Base-by-base conservation (phyloP, 2,888 invertebrate genomes). In the Zelleria hepariella region DNA sequence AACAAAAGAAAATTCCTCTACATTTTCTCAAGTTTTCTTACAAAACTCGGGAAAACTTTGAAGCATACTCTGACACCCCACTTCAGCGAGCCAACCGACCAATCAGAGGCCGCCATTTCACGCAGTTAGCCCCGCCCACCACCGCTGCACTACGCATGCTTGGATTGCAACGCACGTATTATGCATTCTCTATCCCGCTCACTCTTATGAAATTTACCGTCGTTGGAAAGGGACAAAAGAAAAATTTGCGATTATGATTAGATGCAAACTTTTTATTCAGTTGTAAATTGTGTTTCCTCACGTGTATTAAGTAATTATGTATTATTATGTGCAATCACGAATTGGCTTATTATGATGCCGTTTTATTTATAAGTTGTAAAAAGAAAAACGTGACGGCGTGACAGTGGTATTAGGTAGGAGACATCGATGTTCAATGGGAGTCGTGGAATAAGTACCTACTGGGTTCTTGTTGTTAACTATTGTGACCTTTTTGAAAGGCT, bases 241-340 rank as follows among this genome's bases (percentile, higher is more conserved):
- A 64, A 63, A 60, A 70, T 72, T 78, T 76, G 75, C 74, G 72
- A 75, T 77, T 74, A 77, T 75, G 71, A 80, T 80, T 70, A 80
- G 74, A 86, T 86, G 86, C 81, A 84, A 84, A 81, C 84, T 84
- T 85, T 81, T 82, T 80, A 80, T 84, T 82, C 80, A 82, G 76
- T 82, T 80, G 84, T 79, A 83, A 82, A 86, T 82, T 80, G 82
- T 80, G 76, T 75, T 81, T 80, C 80, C 81, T 82, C 63, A 61
- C 61, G 25, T 59, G 61, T 52, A 63, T 63, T 80, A 78, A 74
- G 78, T 84, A 82, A 85, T 86, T 86, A 83, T 80, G 77, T 83
- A 75, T 78, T 80, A 82, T 82, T 80, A 80, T 77, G 70, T 72
- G 62, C 68, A 69, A 77, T 73, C 74, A 77, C 73, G 73, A 71